phyloP scores from a whole-genome alignment of 2,797 vertebrate genomes.

The Chromobotia macracanthus region DNA sequence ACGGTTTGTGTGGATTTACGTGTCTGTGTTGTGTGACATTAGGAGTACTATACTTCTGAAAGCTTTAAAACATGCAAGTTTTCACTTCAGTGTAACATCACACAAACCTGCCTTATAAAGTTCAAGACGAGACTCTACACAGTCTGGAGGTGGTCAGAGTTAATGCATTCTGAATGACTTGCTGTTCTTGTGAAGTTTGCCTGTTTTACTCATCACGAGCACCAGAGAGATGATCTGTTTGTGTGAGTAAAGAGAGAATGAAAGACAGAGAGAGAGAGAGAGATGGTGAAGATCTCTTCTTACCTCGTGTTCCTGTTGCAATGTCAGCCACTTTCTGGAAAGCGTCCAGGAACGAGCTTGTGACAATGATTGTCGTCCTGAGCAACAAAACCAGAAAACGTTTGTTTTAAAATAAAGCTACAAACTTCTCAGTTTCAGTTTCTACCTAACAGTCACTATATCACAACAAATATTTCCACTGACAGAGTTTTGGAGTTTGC shows the following conservation, averaged over 20 bases:
- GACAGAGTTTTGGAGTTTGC: constrained; percentile 20
- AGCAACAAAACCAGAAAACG: constrained; percentile 37
- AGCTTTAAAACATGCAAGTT: background rate
- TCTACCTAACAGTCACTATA: constrained; percentile 38
- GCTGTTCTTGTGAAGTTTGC: constrained; percentile 24
- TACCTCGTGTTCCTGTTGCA: constrained; percentile 83
- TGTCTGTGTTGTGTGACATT: background rate
- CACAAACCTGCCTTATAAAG: constrained; percentile 6
- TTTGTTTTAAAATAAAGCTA: background rate
- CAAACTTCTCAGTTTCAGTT: background rate
- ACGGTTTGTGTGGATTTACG: background rate
- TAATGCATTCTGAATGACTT: constrained; percentile 17
- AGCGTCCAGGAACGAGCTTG: constrained; percentile 82
- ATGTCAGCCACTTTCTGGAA: constrained; percentile 87
- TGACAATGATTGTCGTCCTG: constrained; percentile 80
- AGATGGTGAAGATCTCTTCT: constrained; percentile 11
- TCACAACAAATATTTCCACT: constrained; percentile 27
- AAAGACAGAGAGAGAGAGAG: background rate
- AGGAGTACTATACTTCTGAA: background rate
- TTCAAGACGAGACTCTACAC: background rate
- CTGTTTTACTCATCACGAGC: constrained; percentile 25
- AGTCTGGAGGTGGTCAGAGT: background rate
- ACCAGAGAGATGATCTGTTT: constrained; percentile 10
- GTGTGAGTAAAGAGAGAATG: background rate
- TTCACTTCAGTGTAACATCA: constrained; percentile 4